phyloP scores from a whole-genome alignment of 1,140 invertebrate species.

The Drosophila biarmipes region DNA sequence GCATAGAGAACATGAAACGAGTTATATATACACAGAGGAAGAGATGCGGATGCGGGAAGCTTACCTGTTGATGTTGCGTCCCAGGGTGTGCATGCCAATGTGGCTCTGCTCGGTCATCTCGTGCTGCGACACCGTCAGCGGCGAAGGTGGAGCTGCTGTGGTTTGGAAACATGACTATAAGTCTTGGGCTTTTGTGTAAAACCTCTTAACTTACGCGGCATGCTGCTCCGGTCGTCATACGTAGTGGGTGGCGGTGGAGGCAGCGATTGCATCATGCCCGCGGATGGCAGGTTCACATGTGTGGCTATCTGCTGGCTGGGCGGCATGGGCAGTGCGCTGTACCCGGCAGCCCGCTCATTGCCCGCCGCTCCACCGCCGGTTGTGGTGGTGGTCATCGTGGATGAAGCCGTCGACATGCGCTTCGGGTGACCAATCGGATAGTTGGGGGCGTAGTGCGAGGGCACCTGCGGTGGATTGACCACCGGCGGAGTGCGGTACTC shows the following conservation, averaged over 20 bases:
- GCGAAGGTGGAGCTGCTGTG: conserved; percentile 90
- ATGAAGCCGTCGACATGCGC: conserved; percentile 84
- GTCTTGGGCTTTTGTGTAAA: too few relatives aligned
- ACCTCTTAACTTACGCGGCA: conserved; percentile 90
- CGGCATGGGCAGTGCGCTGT: conserved; percentile 90
- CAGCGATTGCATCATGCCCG: conserved; percentile 91
- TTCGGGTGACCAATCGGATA: conserved; percentile 93
- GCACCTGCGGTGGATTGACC: conserved; percentile 97
- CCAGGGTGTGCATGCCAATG: conserved; percentile 86
- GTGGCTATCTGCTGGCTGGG: conserved; percentile 87
- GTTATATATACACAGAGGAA: conserved; percentile 30
- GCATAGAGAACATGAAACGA: conserved; percentile 49
- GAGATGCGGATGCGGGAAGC: conserved; percentile 3
- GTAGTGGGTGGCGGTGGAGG: conserved; percentile 88
- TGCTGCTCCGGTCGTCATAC: conserved; percentile 88
- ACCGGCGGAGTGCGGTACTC: conserved; percentile 97
- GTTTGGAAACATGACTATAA: background rate
- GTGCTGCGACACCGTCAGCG: conserved; percentile 87
- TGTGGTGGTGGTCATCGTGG: conserved; percentile 53
- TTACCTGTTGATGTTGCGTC: conserved; percentile 85
- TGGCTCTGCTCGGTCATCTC: conserved; percentile 85
- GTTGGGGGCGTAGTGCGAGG: conserved; percentile 97
- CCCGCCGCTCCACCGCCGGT: conserved; percentile 66
- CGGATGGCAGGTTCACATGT: conserved; percentile 82
- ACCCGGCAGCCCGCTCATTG: conserved; percentile 91